Evolutionary conservation across 2,888 invertebrate species (phyloP), one percentile per base, ranked within the genome.

Genomic region (Polyommatus icarus): DNA sequence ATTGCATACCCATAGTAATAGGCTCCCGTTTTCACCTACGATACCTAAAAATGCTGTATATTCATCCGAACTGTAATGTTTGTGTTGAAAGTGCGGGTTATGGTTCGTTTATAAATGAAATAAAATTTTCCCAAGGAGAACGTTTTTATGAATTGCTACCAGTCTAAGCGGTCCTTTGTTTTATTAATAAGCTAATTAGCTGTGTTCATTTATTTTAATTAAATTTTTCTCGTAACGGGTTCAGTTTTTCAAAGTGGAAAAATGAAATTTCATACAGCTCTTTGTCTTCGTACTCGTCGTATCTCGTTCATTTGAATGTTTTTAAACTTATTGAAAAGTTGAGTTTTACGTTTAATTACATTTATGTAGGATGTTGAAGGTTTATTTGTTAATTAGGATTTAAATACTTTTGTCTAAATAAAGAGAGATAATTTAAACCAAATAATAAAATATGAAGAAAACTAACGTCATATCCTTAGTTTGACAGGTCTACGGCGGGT

Each of bases 151-250:
- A 72, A 72, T 72, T 40, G 72, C 72, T 6, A 10, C 72, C 40
- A 36, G 72, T 72, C 72, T 72, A 40, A 72, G n/a, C 40, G 40
- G 10, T 20, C 36, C 40, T 40, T 40, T 72, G 36, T 36, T 40
- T 72, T 72, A 40, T 40, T 40, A 72, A 40, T 72, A 40, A 40
- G 72, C 72, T 72, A 72, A 72, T 72, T 72, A 72, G 72, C 24
- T 40, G 40, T 40, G 72, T 72, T 40, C 72, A 72, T 72, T 40
- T 40, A 72, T 72, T 40, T 72, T 72, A 72, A 72, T 72, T 72
- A 72, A 40, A 72, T 32, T 29, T 67, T 32, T 67, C 67, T 67
- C 29, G 3, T 32, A 67, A 67, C 29, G 67, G 67, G 29, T 67
- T 32, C 15, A 29, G 29, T 67, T 67, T 32, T 67, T 67, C 6